Percentiles rank a stretch among this genome's conserved stretches.
Conservation (phyloP, 1,140 invertebrate species). For the Drosophila arizonae region DNA sequence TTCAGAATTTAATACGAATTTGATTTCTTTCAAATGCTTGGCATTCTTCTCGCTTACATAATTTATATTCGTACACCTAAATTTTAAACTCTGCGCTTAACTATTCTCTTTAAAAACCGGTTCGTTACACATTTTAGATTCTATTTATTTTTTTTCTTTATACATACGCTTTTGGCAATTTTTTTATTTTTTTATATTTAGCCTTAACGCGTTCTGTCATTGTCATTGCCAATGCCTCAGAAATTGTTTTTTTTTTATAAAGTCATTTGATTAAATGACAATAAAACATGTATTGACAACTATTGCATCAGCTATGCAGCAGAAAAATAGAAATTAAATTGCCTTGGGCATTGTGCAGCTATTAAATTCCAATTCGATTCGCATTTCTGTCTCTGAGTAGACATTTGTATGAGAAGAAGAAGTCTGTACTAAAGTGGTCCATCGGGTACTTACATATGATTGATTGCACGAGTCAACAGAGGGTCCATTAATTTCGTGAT, state of each 20-base stretch:
- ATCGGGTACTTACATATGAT: no score
- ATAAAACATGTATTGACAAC: constrained; percentile 43
- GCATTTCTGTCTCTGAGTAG: no score
- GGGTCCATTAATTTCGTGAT: no score
- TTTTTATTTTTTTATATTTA: constrained; percentile 1
- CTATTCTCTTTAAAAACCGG: constrained; percentile 52
- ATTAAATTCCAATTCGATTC: constrained; percentile 1
- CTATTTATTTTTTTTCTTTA: constrained; percentile 17
- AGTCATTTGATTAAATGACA: constrained; percentile 17
- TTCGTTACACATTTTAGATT: constrained; percentile 47
- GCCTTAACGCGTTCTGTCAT: constrained; percentile 35
- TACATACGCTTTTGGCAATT: constrained; percentile 18
- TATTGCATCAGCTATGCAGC: constrained; percentile 46
- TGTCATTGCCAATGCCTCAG: constrained; percentile 33
- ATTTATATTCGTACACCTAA: constrained; percentile 41
- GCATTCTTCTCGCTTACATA: constrained; percentile 37
- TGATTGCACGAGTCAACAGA: no score
- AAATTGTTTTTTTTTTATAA: background rate
- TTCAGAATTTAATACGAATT: constrained; percentile 52
- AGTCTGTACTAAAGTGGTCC: no score
- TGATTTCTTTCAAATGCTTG: constrained; percentile 36
- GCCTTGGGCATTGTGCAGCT: background rate
- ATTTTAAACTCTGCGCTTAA: constrained; percentile 47
- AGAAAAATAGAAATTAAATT: constrained; percentile 10
- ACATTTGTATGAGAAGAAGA: no score